Conservation (phyloP, 2,888 invertebrate species). For the Tiphia femorata region DNA sequence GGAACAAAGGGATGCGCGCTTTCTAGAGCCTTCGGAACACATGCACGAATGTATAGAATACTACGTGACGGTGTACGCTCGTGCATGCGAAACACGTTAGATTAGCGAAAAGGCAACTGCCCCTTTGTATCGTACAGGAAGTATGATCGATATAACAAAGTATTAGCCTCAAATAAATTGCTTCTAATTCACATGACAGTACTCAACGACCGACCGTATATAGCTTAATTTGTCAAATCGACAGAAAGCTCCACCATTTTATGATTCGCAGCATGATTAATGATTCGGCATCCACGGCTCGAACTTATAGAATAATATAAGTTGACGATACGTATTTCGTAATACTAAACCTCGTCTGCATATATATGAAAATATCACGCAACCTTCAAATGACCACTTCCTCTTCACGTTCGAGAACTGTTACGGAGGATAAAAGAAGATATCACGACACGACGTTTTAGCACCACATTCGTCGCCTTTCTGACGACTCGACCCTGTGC, state of each 20-base stretch:
- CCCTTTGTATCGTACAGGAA: no score
- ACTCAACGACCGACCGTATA: conserved; percentile 13
- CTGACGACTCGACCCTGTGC: background rate
- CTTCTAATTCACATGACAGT: no score
- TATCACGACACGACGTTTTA: background rate
- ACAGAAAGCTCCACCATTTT: conserved; percentile 42
- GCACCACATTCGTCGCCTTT: background rate
- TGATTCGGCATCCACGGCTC: conserved; percentile 13
- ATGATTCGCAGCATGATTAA: conserved; percentile 22
- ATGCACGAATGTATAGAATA: no score
- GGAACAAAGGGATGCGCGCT: conserved; percentile 33
- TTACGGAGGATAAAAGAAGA: background rate
- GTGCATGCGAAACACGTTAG: no score
- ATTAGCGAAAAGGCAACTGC: no score
- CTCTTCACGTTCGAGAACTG: background rate
- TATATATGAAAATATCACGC: conserved; percentile 20
- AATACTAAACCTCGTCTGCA: conserved; percentile 18
- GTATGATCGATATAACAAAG: no score
- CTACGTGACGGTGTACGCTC: no score
- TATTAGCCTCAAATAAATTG: no score
- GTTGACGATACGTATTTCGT: conserved; percentile 25
- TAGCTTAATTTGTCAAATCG: conserved; percentile 21
- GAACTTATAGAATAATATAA: conserved; percentile 19
- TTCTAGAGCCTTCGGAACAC: conserved; percentile 38
- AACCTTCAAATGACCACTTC: conserved; percentile 22